Base-by-base conservation (phyloP, 1,140 invertebrate species). In the Heliconius hewitsoni region DNA sequence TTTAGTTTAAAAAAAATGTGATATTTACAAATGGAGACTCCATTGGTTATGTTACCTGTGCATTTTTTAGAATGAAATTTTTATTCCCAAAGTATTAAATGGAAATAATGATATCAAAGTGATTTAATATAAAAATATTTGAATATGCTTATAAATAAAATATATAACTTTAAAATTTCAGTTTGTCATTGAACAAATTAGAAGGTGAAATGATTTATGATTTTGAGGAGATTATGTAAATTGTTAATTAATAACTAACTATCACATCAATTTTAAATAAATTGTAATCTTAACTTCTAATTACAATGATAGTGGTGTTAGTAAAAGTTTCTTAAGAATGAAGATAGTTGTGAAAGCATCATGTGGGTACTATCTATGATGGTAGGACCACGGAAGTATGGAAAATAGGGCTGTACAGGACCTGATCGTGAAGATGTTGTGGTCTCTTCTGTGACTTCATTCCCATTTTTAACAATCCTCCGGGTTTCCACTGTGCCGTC, bases 401-500 rank as follows among this genome's bases (percentile, higher is more conserved):
- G 79, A 13, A 79, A 80, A 55, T 79, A 74, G 18, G 86, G 86
- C 9, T 82, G 83, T 77, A 80, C 85, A 2, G 73, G 34, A 46
- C 86, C 86, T 8, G 90, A 85, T 70, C 84, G 87, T 19, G 88
- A 87, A 39, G 90, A 82, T 55, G 90, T 93, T 1, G 85, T 88
- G 13, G 90, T 91, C 55, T 94, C 93, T 79, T 94, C 93, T 60
- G 91, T 82, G 6, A 93, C 86, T 78, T 92, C 89, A 86, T 93
- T 87, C 13, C 91, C 91, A 79, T 89, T 91, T 87, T 93, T 94
- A 50, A 94, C 81, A 79, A 94, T 94, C 52, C 89, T 85, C 9
- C 86, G 86, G 37, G 91, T 94, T 80, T 94, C 93, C 46, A 90
- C 77, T 11, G 90, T 86, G 18, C 93, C 93, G 85, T 94, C 93